Conservation (phyloP, 2,888 invertebrate species). For the Gonocerus acuteangulatus region DNA sequence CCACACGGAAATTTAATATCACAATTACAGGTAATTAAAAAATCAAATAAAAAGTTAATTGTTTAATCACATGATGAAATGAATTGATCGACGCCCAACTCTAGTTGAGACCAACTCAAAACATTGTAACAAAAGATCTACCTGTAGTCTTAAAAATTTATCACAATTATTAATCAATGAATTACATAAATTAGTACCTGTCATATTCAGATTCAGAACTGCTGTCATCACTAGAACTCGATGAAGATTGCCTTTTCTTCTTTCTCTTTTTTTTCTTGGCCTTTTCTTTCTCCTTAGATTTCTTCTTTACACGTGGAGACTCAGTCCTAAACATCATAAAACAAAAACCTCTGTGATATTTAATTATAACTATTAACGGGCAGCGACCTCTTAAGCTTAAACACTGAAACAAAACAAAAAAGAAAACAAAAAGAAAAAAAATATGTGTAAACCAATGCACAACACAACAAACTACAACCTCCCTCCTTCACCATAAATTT, state of each 20-base stretch:
- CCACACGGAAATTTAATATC: no score
- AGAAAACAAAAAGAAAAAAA: constrained; percentile 5
- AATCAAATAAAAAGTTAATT: no score
- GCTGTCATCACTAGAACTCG: constrained; percentile 26
- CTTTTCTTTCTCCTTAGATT: constrained; percentile 35
- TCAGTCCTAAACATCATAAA: constrained; percentile 30
- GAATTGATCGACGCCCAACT: no score
- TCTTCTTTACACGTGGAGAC: constrained; percentile 35
- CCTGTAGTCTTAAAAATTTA: no score
- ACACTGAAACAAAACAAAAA: background rate
- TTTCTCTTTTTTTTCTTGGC: constrained; percentile 37
- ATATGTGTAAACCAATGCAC: background rate
- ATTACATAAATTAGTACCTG: no score
- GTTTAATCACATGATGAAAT: no score
- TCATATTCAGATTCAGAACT: constrained; percentile 25
- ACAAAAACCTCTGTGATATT: background rate
- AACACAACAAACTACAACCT: constrained; percentile 19
- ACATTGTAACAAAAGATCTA: no score
- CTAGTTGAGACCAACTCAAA: no score
- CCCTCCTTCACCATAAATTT: constrained; percentile 13
- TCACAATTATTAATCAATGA: no score
- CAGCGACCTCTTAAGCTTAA: background rate
- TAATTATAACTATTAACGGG: background rate
- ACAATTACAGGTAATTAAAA: no score
- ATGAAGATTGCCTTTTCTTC: constrained; percentile 21